phyloP scores from a whole-genome alignment of 2,797 vertebrate genomes.

The Rousettus madagascariensis region DNA sequence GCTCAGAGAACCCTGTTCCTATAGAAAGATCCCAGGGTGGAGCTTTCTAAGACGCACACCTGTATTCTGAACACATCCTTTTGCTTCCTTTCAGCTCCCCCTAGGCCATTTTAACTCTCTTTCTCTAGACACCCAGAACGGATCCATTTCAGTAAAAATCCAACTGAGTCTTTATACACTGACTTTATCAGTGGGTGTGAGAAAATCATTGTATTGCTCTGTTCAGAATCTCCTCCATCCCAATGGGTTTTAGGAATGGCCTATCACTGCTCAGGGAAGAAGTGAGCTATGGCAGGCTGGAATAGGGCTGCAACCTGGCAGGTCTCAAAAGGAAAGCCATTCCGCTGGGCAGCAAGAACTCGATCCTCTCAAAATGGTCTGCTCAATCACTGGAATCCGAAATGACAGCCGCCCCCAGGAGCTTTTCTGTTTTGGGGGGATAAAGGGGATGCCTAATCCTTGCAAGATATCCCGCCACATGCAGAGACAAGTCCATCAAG shows the following conservation, averaged over 20 bases:
- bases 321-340: constrained; percentile 42
- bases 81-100: background rate
- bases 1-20: background rate
- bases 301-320: constrained; percentile 14
- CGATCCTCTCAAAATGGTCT: background rate
- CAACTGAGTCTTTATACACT: constrained; percentile 48
- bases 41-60: background rate
- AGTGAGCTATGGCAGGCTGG: background rate
- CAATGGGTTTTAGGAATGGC: constrained; percentile 48
- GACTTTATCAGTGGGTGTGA: constrained; percentile 31
- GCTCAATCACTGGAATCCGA: constrained; percentile 33
- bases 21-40: background rate
- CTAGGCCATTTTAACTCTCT: background rate
- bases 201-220: constrained; percentile 33
- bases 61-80: background rate
- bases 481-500: background rate
- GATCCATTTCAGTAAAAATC: constrained; percentile 62
- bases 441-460: background rate
- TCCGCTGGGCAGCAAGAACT: background rate
- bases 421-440: background rate
- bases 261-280: background rate
- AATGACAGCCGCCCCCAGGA: background rate
- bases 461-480: background rate
- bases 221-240: constrained; percentile 43
- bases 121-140: constrained; percentile 30